Evolutionary conservation across 2,888 invertebrate genomes (phyloP).

Genomic region (Caprella mutica): DNA sequence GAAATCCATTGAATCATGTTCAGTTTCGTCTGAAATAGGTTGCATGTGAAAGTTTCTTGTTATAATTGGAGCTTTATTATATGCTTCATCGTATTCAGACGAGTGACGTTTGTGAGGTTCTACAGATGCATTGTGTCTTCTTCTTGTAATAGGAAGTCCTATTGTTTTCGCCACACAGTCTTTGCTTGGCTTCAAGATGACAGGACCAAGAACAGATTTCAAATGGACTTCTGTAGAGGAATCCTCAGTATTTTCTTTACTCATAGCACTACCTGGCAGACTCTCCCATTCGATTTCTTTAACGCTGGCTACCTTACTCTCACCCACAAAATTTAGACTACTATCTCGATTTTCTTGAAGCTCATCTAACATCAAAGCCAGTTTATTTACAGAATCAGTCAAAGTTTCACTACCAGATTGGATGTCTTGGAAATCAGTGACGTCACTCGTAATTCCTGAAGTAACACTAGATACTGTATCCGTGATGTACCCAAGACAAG

Average conservation of each 20-base stretch:
- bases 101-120: slow-evolving; percentile 8
- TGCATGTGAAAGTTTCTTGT: too few species aligned
- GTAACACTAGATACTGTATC: neutral
- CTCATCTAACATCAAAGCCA: neutral
- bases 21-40: too few species aligned
- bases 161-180: slow-evolving; percentile 2
- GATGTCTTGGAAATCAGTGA: neutral
- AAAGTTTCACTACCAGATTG: neutral
- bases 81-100: slow-evolving; percentile 7
- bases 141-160: neutral
- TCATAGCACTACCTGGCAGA: neutral
- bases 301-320: neutral
- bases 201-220: neutral
- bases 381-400: neutral
- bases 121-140: neutral
- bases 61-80: slow-evolving; percentile 1
- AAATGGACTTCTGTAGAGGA: neutral
- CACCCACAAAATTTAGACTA: too few species aligned
- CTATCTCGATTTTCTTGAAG: too few species aligned
- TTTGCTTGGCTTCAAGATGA: slow-evolving; percentile 1
- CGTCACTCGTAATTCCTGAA: neutral
- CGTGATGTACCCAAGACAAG: slow-evolving; percentile 6
- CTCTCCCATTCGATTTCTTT: slow-evolving; percentile 4
- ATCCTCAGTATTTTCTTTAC: neutral
- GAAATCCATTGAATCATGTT: too few species aligned